These are phyloP conservation scores for Hyalella azteca DNA, from an alignment of 2,888 invertebrate species.

Conservation along the genomic window DNA sequence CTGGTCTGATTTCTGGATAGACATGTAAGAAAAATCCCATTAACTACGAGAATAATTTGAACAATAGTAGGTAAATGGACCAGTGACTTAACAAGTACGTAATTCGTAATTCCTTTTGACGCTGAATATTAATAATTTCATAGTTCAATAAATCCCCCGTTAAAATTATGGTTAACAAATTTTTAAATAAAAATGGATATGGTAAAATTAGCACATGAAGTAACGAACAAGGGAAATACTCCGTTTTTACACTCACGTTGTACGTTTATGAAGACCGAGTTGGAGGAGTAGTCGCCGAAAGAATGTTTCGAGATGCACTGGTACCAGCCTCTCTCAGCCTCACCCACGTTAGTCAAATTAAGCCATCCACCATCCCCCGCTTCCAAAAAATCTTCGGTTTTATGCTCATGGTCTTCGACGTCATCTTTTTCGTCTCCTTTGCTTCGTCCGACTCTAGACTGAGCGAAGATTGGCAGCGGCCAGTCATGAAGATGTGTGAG, in stretches of 20 bases:
- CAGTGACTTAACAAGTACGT: neutral
- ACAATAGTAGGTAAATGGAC: neutral
- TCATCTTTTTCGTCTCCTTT: neutral
- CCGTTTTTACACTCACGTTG: slow-evolving; percentile 41
- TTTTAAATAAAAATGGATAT: neutral
- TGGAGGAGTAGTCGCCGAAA: slow-evolving; percentile 64
- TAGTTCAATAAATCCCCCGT: neutral
- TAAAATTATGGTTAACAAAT: neutral
- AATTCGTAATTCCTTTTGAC: neutral
- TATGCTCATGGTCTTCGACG: neutral
- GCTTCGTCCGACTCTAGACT: neutral
- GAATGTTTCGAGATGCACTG: slow-evolving; percentile 83
- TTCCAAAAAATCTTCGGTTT: slow-evolving; percentile 64
- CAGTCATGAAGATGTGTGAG: no score
- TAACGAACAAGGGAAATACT: neutral
- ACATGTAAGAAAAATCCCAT: no score
- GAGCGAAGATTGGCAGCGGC: no score
- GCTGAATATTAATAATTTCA: no score
- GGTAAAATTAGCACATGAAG: no score
- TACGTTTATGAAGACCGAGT: slow-evolving; percentile 59
- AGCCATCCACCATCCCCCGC: slow-evolving; percentile 80
- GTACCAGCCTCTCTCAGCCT: slow-evolving; percentile 90
- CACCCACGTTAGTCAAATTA: slow-evolving; percentile 80
- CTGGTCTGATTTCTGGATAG: no score
- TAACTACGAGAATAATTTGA: no score